Evolutionary conservation across 2,113 vertebrate species (phyloP).

Genomic region (Ceyx margarethae): DNA sequence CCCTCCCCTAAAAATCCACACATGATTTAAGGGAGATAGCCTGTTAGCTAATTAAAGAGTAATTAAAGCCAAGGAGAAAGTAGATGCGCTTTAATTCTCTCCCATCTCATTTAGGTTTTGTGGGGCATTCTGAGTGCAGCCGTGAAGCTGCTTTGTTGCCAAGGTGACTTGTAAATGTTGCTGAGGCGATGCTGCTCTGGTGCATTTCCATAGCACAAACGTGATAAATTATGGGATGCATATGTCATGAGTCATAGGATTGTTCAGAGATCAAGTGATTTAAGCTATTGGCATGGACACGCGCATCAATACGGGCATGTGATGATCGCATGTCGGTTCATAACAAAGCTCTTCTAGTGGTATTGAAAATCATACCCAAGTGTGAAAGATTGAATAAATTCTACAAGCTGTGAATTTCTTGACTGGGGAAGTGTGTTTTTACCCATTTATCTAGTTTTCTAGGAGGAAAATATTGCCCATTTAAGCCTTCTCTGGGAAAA

Average conservation of each 20-base stretch:
- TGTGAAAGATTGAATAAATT: constrained; percentile 2
- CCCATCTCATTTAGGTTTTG: constrained; percentile 59
- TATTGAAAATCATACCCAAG: background rate
- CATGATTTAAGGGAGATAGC: background rate
- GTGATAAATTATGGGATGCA: constrained; percentile 79
- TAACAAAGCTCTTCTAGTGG: background rate
- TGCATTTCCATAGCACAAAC: constrained; percentile 74
- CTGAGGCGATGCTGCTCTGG: constrained; percentile 74
- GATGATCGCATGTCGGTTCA: background rate
- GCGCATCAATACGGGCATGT: constrained; percentile 26
- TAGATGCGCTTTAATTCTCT: constrained; percentile 42
- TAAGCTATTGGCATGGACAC: constrained; percentile 43
- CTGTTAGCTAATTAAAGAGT: background rate
- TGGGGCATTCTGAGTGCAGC: constrained; percentile 58
- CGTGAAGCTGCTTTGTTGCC: constrained; percentile 75
- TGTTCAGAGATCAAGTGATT: constrained; percentile 73
- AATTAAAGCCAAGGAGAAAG: background rate
- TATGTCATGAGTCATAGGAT: constrained; percentile 76
- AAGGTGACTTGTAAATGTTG: constrained; percentile 80
- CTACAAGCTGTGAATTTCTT: background rate
- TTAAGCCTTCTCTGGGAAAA: background rate
- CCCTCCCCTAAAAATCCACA: too few relatives aligned
- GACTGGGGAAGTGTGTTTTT: background rate
- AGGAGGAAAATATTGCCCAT: background rate
- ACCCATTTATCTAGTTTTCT: background rate